Conservation (phyloP, 2,113 vertebrate species). For the Mesocricetus auratus region DNA sequence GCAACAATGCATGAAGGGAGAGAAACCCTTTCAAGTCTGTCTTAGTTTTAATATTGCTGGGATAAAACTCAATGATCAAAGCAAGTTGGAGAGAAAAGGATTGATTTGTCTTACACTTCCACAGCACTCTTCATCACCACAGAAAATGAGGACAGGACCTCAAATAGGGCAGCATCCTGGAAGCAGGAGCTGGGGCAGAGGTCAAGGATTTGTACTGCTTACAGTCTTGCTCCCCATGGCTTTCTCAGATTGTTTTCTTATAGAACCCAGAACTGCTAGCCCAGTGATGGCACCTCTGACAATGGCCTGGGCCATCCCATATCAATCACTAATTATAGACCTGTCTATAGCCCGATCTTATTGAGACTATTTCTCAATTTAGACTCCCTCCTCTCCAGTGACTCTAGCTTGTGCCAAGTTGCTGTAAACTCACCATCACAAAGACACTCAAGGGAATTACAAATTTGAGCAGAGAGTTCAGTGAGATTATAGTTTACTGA, state of each 20-base stretch:
- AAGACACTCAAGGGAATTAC: not conserved
- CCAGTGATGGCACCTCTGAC: not conserved
- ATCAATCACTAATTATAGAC: not conserved
- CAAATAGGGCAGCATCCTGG: too few species aligned
- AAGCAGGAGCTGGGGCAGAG: too few species aligned
- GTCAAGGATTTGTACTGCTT: too few species aligned
- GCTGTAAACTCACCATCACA: not conserved
- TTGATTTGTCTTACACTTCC: not conserved
- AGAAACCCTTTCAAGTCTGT: not conserved
- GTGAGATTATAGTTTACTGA: not conserved
- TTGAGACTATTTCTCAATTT: not conserved
- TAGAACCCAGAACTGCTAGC: not conserved
- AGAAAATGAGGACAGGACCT: too few species aligned
- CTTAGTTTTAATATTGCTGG: not conserved
- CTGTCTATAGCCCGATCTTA: not conserved
- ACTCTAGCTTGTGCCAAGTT: not conserved
- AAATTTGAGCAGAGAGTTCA: conserved; percentile 39
- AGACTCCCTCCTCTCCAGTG: not conserved
- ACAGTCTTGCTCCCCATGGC: too few species aligned
- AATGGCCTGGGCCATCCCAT: too few species aligned
- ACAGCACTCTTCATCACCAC: not conserved
- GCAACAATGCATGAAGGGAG: not conserved
- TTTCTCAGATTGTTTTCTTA: too few species aligned
- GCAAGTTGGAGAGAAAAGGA: not conserved
- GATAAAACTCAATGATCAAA: not conserved